A percentile compares a stretch with the other conserved stretches of the same genome.
Evolutionary conservation across 1,140 invertebrate species (phyloP).

Genomic region (Pteromalus puparum): DNA sequence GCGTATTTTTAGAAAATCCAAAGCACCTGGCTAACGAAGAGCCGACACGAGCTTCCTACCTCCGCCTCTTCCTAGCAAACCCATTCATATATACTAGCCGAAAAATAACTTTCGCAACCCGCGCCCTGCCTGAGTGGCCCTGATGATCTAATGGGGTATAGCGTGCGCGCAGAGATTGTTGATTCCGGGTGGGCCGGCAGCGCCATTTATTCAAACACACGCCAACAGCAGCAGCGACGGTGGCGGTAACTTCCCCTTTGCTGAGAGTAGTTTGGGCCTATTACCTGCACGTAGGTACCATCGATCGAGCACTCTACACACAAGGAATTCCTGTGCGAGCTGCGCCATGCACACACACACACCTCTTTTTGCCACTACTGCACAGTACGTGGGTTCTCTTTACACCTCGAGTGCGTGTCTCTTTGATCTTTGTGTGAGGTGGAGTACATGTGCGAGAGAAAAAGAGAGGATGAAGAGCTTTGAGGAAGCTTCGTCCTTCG

Average conservation of each 20-base stretch:
- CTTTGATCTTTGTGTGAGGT: too few species aligned
- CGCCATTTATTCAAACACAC: neutral
- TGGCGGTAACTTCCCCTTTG: neutral
- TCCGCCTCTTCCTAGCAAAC: too few species aligned
- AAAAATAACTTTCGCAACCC: neutral
- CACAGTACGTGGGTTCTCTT: neutral
- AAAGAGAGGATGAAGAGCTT: too few species aligned
- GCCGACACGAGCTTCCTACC: too few species aligned
- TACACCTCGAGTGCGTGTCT: neutral
- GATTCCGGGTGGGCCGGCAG: neutral
- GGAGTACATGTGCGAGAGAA: too few species aligned
- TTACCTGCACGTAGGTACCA: neutral
- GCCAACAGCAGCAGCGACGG: neutral
- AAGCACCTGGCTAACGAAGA: too few species aligned
- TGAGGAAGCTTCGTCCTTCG: neutral
- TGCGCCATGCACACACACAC: neutral
- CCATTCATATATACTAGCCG: neutral
- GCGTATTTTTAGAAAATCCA: neutral
- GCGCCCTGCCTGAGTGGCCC: too few species aligned
- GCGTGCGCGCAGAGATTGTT: neutral
- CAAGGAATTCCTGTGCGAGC: neutral
- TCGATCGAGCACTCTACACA: neutral
- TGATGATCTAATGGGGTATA: neutral
- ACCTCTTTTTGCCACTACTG: neutral
- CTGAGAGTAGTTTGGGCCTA: neutral